Conservation (phyloP, 2,797 vertebrate genomes). For the Coccyzus lansbergi region DNA sequence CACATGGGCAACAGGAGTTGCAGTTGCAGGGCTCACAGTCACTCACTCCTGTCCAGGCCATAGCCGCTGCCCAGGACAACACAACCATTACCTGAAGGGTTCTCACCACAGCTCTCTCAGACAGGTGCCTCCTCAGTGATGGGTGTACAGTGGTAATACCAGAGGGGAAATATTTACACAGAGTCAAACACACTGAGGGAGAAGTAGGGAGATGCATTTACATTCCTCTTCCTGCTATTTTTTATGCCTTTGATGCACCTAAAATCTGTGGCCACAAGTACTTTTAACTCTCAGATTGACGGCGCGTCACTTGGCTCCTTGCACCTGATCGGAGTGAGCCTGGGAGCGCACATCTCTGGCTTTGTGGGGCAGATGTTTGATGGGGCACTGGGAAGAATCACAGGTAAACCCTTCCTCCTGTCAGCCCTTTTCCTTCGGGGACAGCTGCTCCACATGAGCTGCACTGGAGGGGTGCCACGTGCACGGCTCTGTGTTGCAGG, state of each 20-base stretch:
- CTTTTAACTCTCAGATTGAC: conserved; percentile 75
- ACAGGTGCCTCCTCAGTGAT: fast-evolving
- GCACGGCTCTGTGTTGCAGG: conserved; percentile 72
- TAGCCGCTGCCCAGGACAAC: background rate
- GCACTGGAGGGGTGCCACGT: background rate
- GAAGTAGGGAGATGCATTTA: background rate
- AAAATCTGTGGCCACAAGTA: background rate
- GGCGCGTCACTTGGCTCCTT: conserved; percentile 85
- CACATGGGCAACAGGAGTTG: background rate
- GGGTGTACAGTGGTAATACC: background rate
- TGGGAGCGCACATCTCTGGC: conserved; percentile 92
- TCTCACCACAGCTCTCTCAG: background rate
- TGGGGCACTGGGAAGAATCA: conserved; percentile 89
- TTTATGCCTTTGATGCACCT: background rate
- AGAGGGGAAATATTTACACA: background rate
- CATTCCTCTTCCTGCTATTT: background rate
- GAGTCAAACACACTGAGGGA: background rate
- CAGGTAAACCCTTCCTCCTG: conserved; percentile 79
- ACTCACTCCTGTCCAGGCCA: background rate
- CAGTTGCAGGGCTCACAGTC: background rate
- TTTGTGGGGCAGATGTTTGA: conserved; percentile 89
- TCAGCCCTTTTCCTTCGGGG: fast-evolving
- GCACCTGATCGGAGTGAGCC: conserved; percentile 92
- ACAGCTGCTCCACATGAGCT: background rate
- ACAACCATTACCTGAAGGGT: background rate